These are phyloP conservation scores for Pterocles gutturalis DNA, from an alignment of 2,113 vertebrate species.

Conservation along the genomic window DNA sequence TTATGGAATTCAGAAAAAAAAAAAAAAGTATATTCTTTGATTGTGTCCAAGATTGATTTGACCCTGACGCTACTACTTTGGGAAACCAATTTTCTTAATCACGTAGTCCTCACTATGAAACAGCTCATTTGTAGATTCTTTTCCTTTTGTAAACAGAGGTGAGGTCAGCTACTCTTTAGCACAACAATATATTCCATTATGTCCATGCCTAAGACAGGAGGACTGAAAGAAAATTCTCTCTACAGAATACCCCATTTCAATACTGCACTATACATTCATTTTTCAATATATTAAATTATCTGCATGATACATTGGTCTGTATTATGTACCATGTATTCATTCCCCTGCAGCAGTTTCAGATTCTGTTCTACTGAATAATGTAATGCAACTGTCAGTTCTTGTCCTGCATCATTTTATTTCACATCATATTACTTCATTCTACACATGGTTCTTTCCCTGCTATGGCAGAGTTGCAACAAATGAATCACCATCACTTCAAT, in stretches of 20 bases:
- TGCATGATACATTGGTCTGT: constrained; percentile 20
- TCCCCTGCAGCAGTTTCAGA: constrained; percentile 8
- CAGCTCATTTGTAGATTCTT: constrained; percentile 63
- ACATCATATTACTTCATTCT: constrained; percentile 30
- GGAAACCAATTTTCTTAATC: constrained; percentile 64
- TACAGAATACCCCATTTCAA: not conserved
- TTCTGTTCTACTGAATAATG: constrained; percentile 43
- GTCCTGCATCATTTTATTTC: constrained; percentile 48
- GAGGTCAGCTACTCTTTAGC: constrained; percentile 57
- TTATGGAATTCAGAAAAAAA: constrained; percentile 40
- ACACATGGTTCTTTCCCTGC: not conserved
- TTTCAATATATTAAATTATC: constrained; percentile 40
- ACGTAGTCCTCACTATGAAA: constrained; percentile 55
- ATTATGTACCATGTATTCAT: constrained; percentile 19
- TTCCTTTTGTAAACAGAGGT: constrained; percentile 16
- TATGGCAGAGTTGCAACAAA: constrained; percentile 13
- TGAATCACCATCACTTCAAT: constrained; percentile 18
- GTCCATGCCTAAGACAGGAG: constrained; percentile 4
- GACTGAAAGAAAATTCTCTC: not conserved
- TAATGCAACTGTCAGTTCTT: constrained; percentile 8
- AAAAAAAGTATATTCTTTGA: constrained; percentile 44
- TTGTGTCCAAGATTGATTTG: constrained; percentile 69
- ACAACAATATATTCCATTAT: constrained; percentile 15
- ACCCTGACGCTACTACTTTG: constrained; percentile 49
- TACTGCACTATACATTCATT: constrained; percentile 13